A percentile compares a stretch with the other conserved stretches of the same genome.
Evolutionary conservation across 2,797 vertebrate genomes (phyloP).

Genomic region (Glyptemys insculpta): DNA sequence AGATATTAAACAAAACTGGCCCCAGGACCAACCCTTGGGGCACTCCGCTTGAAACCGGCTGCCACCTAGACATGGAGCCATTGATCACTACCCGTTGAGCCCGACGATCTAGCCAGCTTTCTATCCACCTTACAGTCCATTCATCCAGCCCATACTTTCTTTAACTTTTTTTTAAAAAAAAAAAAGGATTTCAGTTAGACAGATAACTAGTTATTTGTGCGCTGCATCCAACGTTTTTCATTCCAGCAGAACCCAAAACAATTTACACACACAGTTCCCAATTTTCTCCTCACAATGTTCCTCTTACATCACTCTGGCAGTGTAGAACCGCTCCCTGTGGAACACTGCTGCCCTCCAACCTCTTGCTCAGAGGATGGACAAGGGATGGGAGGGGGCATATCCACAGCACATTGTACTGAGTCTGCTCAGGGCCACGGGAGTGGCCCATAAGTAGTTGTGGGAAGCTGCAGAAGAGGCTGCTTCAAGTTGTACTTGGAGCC

Average conservation of each 20-base stretch:
- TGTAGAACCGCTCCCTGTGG: not conserved
- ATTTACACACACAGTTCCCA: not conserved
- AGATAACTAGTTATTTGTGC: not conserved
- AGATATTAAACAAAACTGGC: no score
- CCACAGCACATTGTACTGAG: not conserved
- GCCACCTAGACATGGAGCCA: no score
- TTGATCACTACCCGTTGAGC: no score
- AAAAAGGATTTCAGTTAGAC: not conserved
- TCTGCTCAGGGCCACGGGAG: not conserved
- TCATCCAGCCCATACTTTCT: no score
- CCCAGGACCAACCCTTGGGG: no score
- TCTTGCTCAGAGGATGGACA: not conserved
- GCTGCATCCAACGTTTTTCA: accelerated
- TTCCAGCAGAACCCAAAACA: not conserved
- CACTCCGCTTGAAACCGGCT: no score
- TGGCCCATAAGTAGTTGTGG: not conserved
- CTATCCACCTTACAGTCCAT: no score
- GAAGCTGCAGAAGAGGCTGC: not conserved
- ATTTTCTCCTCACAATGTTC: not conserved
- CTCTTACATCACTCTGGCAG: not conserved
- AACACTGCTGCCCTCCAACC: not conserved
- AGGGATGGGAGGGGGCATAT: not conserved
- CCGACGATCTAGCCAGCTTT: no score
- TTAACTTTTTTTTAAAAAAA: not conserved
- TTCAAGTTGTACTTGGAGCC: not conserved